Percentiles rank a stretch among this genome's conserved stretches.
These are phyloP conservation scores for Latrodectus hesperus DNA, from an alignment of 2,888 invertebrate species.

Conservation along the genomic window DNA sequence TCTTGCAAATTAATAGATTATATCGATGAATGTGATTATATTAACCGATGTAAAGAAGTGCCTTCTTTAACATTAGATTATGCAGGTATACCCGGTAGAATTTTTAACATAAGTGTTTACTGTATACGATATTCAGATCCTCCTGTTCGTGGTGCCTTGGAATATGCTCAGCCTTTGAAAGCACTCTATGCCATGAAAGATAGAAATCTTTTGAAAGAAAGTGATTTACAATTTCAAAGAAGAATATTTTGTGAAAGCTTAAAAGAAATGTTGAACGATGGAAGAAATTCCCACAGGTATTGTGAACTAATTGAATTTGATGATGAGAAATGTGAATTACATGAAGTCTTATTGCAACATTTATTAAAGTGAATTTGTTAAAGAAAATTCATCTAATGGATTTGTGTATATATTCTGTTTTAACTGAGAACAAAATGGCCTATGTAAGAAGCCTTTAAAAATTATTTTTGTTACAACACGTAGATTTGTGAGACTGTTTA, in stretches of 20 bases:
- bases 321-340: background rate
- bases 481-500: too few species aligned
- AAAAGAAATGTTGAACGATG: constrained; percentile 22
- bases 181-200: constrained; percentile 20
- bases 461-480: too few species aligned
- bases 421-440: too few species aligned
- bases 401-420: too few species aligned
- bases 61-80: background rate
- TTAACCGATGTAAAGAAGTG: constrained; percentile 29
- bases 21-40: constrained; percentile 15
- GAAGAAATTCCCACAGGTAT: background rate
- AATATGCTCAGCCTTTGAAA: constrained; percentile 51
- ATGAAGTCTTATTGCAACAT: constrained; percentile 8
- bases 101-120: constrained; percentile 42
- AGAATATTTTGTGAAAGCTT: constrained; percentile 20
- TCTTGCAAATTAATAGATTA: constrained; percentile 25
- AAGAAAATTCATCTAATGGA: too few species aligned
- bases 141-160: constrained; percentile 24
- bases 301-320: constrained; percentile 38
- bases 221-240: constrained; percentile 22
- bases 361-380: too few species aligned
- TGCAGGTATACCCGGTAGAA: constrained; percentile 17
- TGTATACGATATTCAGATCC: background rate
- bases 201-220: background rate
- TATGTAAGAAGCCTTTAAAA: too few species aligned